These are phyloP conservation scores for Dryadula phaetusa DNA, from an alignment of 2,888 invertebrate genomes.

Conservation along the genomic window DNA sequence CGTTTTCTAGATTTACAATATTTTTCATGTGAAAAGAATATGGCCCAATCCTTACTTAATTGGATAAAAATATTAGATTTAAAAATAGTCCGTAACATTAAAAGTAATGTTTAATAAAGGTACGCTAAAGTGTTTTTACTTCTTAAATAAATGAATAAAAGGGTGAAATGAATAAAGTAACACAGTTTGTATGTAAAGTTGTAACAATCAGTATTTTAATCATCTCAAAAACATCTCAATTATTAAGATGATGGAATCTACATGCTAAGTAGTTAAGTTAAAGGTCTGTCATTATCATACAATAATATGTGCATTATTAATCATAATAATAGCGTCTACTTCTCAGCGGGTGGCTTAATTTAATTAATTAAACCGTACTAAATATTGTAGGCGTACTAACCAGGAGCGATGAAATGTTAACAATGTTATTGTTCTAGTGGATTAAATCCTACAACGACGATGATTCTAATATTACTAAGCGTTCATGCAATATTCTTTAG, in stretches of 20 bases:
- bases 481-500: constrained; percentile 67
- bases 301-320: constrained; percentile 59
- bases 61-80: background rate
- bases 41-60: background rate
- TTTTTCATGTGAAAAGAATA: background rate
- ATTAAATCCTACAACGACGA: constrained; percentile 70
- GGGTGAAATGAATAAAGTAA: no score
- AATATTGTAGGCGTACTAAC: constrained; percentile 71
- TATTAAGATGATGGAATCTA: background rate
- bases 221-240: background rate
- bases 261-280: constrained; percentile 1
- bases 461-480: constrained; percentile 73
- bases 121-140: no score
- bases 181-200: background rate
- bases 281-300: constrained; percentile 22
- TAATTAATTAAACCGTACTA: constrained; percentile 76
- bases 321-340: constrained; percentile 71
- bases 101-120: no score
- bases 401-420: constrained; percentile 75
- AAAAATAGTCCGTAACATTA: no score
- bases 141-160: no score
- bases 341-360: constrained; percentile 67
- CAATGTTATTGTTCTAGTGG: constrained; percentile 77
- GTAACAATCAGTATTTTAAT: background rate
- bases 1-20: background rate